Evolutionary conservation across 2,113 vertebrate genomes (phyloP).

Genomic region (Eidolon helvum): DNA sequence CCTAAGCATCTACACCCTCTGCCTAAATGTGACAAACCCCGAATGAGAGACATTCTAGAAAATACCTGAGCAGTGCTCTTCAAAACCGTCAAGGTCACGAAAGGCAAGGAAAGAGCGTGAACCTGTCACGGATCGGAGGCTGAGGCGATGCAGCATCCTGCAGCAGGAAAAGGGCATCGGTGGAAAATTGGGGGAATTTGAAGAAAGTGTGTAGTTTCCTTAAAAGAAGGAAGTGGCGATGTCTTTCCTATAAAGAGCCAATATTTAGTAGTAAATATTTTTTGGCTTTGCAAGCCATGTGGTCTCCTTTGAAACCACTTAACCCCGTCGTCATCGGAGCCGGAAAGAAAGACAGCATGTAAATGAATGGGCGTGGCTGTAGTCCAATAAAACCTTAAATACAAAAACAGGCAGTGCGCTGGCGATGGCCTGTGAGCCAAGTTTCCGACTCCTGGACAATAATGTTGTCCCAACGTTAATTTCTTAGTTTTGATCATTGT

Average conservation of each 20-base stretch:
- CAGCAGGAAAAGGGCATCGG: neutral
- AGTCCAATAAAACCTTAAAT: neutral
- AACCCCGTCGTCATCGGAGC: accelerated
- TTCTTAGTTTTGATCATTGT: neutral
- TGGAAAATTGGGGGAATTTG: neutral
- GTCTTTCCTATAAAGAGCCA: neutral
- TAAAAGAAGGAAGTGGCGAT: neutral
- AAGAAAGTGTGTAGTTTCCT: neutral
- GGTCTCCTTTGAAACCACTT: neutral
- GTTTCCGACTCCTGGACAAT: neutral
- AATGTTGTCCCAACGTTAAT: accelerated
- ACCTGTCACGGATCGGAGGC: neutral
- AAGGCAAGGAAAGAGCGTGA: neutral
- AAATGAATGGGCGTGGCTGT: too few species aligned
- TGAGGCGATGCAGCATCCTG: accelerated
- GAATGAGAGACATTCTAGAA: accelerated
- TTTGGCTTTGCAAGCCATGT: neutral
- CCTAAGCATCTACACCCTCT: neutral
- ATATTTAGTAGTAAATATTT: too few species aligned
- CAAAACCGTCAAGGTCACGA: neutral
- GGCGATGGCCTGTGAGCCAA: neutral
- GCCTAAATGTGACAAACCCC: neutral
- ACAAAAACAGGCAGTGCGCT: neutral
- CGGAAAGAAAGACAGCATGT: neutral
- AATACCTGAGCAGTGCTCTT: accelerated